Evolutionary conservation across 2,113 vertebrate genomes (phyloP).

Genomic region (Eurystomus gularis): DNA sequence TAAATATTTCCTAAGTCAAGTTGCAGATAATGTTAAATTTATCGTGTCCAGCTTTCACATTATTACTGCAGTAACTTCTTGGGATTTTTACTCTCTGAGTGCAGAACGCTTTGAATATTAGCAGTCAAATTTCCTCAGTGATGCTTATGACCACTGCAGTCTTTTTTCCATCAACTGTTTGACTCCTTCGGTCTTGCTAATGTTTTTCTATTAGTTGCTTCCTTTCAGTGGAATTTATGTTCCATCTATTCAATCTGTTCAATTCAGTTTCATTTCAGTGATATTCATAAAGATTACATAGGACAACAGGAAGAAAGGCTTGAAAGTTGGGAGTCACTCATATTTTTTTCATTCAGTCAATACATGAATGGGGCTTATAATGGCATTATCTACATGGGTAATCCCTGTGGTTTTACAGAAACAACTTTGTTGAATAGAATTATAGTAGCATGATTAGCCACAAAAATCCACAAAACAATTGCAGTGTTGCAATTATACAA

Average conservation of each 20-base stretch:
- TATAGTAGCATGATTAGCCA: not conserved
- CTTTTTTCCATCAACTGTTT: not conserved
- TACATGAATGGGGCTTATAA: not conserved
- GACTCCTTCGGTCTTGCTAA: not conserved
- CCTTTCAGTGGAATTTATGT: not conserved
- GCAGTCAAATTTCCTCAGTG: not conserved
- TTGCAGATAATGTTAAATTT: not conserved
- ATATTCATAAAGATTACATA: not conserved
- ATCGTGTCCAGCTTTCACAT: not conserved
- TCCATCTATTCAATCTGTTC: no score
- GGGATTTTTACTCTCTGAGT: not conserved
- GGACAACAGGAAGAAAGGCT: not conserved
- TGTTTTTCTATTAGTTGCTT: not conserved
- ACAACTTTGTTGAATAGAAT: not conserved
- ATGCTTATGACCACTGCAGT: not conserved
- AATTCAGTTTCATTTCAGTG: not conserved
- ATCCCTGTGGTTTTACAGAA: not conserved
- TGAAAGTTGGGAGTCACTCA: not conserved
- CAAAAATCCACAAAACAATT: not conserved
- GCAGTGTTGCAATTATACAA: not conserved
- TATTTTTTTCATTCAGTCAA: not conserved
- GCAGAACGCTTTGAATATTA: not conserved
- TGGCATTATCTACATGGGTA: not conserved
- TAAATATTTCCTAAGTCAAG: not conserved
- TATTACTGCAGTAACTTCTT: not conserved